Percentiles rank a stretch among this genome's conserved stretches.
Evolutionary conservation across 2,113 vertebrate genomes (phyloP).

Genomic region (Polypterus bichir): DNA sequence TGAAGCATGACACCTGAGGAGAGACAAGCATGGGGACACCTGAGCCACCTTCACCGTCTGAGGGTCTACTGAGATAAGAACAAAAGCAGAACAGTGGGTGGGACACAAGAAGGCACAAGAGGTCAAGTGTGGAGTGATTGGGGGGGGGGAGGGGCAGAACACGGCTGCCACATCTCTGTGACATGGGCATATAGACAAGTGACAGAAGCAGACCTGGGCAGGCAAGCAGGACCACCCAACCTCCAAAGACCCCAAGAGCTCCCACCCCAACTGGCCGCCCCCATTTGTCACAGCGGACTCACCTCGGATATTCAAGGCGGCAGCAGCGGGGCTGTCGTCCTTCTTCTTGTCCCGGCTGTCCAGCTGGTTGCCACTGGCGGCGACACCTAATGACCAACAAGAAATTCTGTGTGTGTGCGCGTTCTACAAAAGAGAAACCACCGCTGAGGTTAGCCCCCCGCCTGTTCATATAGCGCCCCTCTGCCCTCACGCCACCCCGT

Average conservation of each 20-base stretch:
- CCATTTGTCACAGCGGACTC: slow-evolving; percentile 7
- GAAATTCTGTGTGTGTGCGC: slow-evolving; percentile 71
- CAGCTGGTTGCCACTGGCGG: slow-evolving; percentile 28
- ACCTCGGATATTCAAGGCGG: slow-evolving; percentile 73
- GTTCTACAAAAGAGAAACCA: slow-evolving; percentile 64
- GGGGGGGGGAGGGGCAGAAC: slow-evolving; percentile 6
- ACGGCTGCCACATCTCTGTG: slow-evolving; percentile 20
- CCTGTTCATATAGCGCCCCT: too few relatives aligned
- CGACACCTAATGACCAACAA: slow-evolving; percentile 71
- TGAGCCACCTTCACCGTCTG: too few relatives aligned
- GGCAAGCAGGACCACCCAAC: too few relatives aligned
- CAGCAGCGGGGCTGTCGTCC: slow-evolving; percentile 42
- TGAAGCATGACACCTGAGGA: slow-evolving; percentile 55
- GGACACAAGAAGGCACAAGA: slow-evolving; percentile 12
- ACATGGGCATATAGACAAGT: slow-evolving; percentile 9
- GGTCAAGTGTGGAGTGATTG: slow-evolving; percentile 12
- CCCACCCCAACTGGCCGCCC: not conserved
- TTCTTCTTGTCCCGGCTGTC: slow-evolving; percentile 29
- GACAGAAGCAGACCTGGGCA: too few relatives aligned
- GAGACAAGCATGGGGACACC: not conserved
- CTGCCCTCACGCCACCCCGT: too few relatives aligned
- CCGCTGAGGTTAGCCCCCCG: slow-evolving; percentile 5
- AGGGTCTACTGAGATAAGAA: too few relatives aligned
- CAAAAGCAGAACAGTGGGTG: not conserved
- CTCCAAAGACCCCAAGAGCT: too few relatives aligned